phyloP scores from a whole-genome alignment of 2,113 vertebrate species.

The Chamaea fasciata region DNA sequence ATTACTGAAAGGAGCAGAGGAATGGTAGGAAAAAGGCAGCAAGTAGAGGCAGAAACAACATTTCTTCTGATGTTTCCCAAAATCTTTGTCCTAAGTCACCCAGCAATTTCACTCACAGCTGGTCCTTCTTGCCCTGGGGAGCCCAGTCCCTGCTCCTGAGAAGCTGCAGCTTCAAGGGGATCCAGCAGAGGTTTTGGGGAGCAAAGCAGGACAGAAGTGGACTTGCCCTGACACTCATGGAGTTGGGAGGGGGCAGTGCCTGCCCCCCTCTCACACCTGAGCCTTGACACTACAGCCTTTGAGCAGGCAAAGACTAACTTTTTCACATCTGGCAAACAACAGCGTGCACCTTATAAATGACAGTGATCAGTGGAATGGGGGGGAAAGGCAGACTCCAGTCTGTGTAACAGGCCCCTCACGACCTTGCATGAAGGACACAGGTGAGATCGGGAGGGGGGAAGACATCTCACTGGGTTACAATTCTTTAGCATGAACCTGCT shows the following conservation, averaged over 20 bases:
- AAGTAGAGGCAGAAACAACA: neutral
- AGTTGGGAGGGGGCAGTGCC: neutral
- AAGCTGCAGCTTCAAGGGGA: neutral
- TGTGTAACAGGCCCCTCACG: accelerated
- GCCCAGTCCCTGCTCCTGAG: accelerated
- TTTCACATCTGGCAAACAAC: neutral
- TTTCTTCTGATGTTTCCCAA: neutral
- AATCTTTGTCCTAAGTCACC: neutral
- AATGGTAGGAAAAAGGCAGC: neutral
- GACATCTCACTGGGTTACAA: neutral
- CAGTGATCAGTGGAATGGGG: accelerated
- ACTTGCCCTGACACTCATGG: accelerated
- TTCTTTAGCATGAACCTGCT: neutral
- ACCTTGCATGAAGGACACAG: accelerated
- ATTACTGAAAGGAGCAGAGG: neutral
- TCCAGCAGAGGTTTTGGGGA: neutral
- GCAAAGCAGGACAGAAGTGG: neutral
- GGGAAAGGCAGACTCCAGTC: neutral
- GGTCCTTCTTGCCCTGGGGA: neutral
- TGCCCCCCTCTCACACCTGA: neutral
- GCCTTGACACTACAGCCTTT: neutral
- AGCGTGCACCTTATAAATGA: accelerated
- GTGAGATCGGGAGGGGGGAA: neutral
- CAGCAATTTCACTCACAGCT: neutral
- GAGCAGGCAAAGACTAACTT: neutral